A percentile compares a stretch with the other conserved stretches of the same genome.
phyloP scores from a whole-genome alignment of 2,797 vertebrate genomes.

The Oophaga sylvatica region DNA sequence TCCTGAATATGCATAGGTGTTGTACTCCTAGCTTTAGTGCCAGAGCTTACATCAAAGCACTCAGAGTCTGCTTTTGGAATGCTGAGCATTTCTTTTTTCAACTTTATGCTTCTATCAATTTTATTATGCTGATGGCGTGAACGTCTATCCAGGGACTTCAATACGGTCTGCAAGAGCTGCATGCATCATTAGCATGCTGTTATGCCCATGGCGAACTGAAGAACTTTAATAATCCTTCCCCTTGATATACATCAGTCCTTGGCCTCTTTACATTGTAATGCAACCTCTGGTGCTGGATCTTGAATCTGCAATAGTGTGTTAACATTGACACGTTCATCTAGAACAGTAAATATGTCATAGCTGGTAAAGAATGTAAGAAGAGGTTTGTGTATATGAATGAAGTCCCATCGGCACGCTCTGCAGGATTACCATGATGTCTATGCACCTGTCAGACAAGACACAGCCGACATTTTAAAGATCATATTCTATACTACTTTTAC shows the following conservation, averaged over 20 bases:
- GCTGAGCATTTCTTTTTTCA: slow-evolving; percentile 44
- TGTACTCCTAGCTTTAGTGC: slow-evolving; percentile 8
- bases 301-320: not conserved
- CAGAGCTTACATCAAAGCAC: slow-evolving; percentile 39
- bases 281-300: slow-evolving; percentile 2
- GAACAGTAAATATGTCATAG: slow-evolving; percentile 22
- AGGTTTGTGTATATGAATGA: not conserved
- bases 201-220: slow-evolving; percentile 30
- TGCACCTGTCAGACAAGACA: slow-evolving; percentile 23
- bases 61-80: slow-evolving; percentile 6
- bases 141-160: slow-evolving; percentile 45
- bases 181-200: slow-evolving; percentile 44
- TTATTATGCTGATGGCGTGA: slow-evolving; percentile 44
- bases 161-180: slow-evolving; percentile 39
- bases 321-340: not conserved
- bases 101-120: slow-evolving; percentile 38
- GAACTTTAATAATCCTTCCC: slow-evolving; percentile 22
- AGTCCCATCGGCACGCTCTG: not conserved
- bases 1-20: slow-evolving; percentile 34
- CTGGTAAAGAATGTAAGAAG: not conserved
- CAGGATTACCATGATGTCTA: not conserved
- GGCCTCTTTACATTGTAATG: not conserved
- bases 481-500: slow-evolving; percentile 30
- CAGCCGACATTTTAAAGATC: slow-evolving; percentile 1
- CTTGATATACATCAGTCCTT: slow-evolving; percentile 32